Conservation (phyloP, 2,888 invertebrate species). For the Ptycholaimellus sp. region DNA sequence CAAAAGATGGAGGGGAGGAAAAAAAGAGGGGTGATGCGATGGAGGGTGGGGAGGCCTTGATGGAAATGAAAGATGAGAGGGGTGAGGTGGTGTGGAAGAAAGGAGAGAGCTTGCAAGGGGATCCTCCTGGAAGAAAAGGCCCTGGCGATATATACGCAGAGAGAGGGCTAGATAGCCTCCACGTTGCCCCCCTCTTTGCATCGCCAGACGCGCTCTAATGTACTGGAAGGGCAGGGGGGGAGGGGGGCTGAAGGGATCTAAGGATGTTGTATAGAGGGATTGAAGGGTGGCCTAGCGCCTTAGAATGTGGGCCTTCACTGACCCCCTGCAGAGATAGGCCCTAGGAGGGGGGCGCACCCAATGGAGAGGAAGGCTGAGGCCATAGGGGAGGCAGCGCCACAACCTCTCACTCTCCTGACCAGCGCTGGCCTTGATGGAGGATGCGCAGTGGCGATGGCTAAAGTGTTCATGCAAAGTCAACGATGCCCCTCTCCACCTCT, state of each 20-base stretch:
- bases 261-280: no score
- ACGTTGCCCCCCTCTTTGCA: constrained; percentile 2
- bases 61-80: constrained; percentile 6
- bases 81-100: constrained; percentile 7
- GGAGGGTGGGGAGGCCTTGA: constrained; percentile 9
- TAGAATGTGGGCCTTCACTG: no score
- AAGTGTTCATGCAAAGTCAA: no score
- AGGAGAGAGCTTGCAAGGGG: constrained; percentile 6
- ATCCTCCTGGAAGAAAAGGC: constrained; percentile 7
- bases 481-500: no score
- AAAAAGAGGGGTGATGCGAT: constrained; percentile 8
- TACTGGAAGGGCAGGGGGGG: constrained; percentile 16
- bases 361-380: no score
- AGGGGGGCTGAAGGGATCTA: constrained; percentile 9
- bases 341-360: no score
- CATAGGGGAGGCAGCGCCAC: no score
- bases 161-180: constrained; percentile 5
- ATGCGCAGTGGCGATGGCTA: no score
- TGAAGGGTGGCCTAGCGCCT: no score
- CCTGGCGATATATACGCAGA: constrained; percentile 5
- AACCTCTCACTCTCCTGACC: no score
- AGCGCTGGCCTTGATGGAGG: no score
- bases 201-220: constrained; percentile 7
- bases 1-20: constrained; percentile 1
- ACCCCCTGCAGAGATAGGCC: no score